Evolutionary conservation across 1,140 invertebrate genomes (phyloP).

Genomic region (Aethina tumida): DNA sequence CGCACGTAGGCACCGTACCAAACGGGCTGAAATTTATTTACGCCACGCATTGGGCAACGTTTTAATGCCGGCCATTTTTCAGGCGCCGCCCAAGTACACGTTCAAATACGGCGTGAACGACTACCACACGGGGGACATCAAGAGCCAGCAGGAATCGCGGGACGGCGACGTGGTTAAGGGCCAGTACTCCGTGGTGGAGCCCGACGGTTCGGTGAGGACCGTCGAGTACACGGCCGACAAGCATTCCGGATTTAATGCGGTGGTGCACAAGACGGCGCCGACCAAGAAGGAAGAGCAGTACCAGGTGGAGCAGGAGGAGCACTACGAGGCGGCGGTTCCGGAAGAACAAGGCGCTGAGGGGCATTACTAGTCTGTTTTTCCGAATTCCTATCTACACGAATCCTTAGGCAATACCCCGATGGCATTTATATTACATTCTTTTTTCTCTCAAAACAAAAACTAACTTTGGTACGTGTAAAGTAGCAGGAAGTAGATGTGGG

Average conservation of each 20-base stretch:
- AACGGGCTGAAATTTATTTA: too few species aligned
- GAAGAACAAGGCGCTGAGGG: too few species aligned
- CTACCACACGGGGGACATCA: conserved; percentile 52
- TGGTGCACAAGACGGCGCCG: conserved; percentile 35
- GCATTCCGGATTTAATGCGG: conserved; percentile 37
- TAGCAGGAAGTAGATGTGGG: too few species aligned
- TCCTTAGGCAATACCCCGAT: too few species aligned
- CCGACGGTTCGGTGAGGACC: conserved; percentile 53
- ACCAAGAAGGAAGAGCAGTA: conserved; percentile 2
- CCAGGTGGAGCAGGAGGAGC: conserved; percentile 3
- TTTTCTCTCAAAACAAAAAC: too few species aligned
- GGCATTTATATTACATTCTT: too few species aligned
- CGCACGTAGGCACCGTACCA: too few species aligned
- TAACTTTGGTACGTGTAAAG: too few species aligned
- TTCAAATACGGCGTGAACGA: conserved; percentile 57
- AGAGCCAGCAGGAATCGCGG: conserved; percentile 54
- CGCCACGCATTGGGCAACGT: too few species aligned
- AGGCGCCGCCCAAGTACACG: conserved; percentile 51
- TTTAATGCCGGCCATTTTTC: too few species aligned
- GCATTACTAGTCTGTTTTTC: too few species aligned
- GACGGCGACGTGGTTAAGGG: conserved; percentile 56
- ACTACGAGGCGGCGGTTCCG: neutral
- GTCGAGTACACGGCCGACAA: conserved; percentile 37
- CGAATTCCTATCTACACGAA: too few species aligned
- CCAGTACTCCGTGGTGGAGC: conserved; percentile 49